Evolutionary conservation across 2,113 vertebrate species (phyloP), one percentile per base, ranked within the genome.

Genomic region (Chaetorhynchus papuensis): DNA sequence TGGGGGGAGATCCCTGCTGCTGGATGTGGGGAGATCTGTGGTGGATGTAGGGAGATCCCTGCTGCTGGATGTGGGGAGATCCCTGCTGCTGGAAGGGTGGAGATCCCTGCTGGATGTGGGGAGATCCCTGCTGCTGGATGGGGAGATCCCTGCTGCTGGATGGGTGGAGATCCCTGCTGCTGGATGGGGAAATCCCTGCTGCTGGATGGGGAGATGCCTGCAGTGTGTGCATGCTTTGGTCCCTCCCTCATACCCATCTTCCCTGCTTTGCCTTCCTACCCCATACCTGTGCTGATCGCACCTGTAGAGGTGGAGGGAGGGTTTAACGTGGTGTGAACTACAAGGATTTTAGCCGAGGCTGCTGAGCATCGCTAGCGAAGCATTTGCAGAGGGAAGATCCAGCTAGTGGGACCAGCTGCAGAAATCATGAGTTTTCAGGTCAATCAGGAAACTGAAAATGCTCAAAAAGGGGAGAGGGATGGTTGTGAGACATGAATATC

Each of bases 321-420:
- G 2, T 33, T 45, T 47, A 30, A 41, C 0, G 0, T 33, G 6
- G 3, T 14, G 42, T 13, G 33, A 63, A 14, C 13, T 2, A 0
- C 12, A 4, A 2, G 1, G 11, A 39, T 61, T 54, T 21, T 44
- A 47, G 33, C 57, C 35, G 74, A 56, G 45, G 63, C 83, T 53
- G 65, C 10, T 16, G 24, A 57, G 59, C 37, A 30, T 12, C 1
- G 0, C 54, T 28, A 37, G 39, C 9, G 16, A 57, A 71, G 49
- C 0, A 0, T 21, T 47, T 11, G 24, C 50, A 45, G 39, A 0
- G 0, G 17, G 31, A 26, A 60, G 68, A 52, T 70, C 13, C 42
- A 49, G 23, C 45, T 24, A 13, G 35, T 26, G 31, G 71, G 39
- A 35, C 21, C 16, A 4, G 30, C 2, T 52, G 49, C 27, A 50